phyloP scores from a whole-genome alignment of 1,140 invertebrate genomes.

The Centruroides sculpturatus region DNA sequence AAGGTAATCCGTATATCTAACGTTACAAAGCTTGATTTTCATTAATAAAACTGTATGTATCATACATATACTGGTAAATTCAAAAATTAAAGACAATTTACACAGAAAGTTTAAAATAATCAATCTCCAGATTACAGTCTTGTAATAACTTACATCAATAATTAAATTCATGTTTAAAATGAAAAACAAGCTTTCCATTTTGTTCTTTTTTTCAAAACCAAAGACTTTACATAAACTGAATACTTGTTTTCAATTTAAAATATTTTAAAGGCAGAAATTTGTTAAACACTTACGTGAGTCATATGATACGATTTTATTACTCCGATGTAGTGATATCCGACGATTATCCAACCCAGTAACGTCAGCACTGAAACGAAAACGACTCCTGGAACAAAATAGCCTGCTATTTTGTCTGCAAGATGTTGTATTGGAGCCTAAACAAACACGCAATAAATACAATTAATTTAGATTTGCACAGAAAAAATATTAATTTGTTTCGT shows the following conservation, averaged over 20 bases:
- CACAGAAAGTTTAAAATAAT: no score
- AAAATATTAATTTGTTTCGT: no score
- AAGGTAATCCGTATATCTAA: background rate
- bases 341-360: constrained; percentile 71
- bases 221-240: no score
- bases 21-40: background rate
- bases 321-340: constrained; percentile 38
- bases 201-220: no score
- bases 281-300: constrained; percentile 11
- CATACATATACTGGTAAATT: no score
- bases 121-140: no score
- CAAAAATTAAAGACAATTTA: no score
- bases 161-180: no score
- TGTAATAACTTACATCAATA: no score
- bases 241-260: background rate
- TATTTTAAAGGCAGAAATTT: background rate
- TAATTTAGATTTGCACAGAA: no score
- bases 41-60: background rate
- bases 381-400: constrained; percentile 93
- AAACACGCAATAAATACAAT: background rate
- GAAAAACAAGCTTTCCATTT: no score
- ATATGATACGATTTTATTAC: constrained; percentile 8
- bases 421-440: constrained; percentile 83
- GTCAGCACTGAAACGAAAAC: constrained; percentile 72
- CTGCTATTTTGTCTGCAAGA: constrained; percentile 86